These are phyloP conservation scores for Carpatolechia fugitivella DNA, from an alignment of 2,888 invertebrate genomes.

Conservation along the genomic window DNA sequence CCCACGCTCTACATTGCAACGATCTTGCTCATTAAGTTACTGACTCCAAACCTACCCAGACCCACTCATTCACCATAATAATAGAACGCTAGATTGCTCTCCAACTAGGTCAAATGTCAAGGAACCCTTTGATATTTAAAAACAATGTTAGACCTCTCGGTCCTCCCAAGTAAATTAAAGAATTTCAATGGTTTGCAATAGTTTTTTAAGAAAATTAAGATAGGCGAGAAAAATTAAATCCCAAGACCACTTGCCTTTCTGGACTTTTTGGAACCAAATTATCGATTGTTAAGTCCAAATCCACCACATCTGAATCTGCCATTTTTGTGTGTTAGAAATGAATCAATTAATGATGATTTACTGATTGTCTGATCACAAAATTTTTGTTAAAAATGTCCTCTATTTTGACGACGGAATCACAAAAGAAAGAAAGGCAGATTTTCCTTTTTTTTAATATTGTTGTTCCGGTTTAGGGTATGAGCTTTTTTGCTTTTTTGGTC, in stretches of 20 bases:
- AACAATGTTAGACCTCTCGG: too few species aligned
- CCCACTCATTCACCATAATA: slow-evolving; percentile 27
- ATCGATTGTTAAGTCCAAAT: slow-evolving; percentile 69
- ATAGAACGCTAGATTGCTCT: slow-evolving; percentile 23
- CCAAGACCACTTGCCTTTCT: slow-evolving; percentile 54
- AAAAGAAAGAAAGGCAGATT: slow-evolving; percentile 45
- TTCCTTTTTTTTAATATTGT: too few species aligned
- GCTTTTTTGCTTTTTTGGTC: too few species aligned
- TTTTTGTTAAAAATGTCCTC: slow-evolving; percentile 37
- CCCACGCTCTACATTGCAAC: slow-evolving; percentile 1
- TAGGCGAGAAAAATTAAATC: too few species aligned
- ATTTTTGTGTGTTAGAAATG: slow-evolving; percentile 44
- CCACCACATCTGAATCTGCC: slow-evolving; percentile 69
- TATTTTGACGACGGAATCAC: slow-evolving; percentile 62
- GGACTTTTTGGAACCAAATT: slow-evolving; percentile 74
- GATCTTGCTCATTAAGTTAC: slow-evolving; percentile 1
- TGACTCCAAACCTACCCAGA: slow-evolving; percentile 10
- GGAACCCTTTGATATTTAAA: slow-evolving; percentile 26
- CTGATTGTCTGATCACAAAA: background rate
- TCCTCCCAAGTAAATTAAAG: too few species aligned
- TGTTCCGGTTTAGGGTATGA: too few species aligned
- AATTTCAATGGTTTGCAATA: too few species aligned
- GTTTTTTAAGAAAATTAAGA: too few species aligned
- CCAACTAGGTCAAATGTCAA: slow-evolving; percentile 65
- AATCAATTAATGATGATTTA: slow-evolving; percentile 16